Evolutionary conservation across 1,140 invertebrate species (phyloP).

Genomic region (Hydropsyche tenuis): DNA sequence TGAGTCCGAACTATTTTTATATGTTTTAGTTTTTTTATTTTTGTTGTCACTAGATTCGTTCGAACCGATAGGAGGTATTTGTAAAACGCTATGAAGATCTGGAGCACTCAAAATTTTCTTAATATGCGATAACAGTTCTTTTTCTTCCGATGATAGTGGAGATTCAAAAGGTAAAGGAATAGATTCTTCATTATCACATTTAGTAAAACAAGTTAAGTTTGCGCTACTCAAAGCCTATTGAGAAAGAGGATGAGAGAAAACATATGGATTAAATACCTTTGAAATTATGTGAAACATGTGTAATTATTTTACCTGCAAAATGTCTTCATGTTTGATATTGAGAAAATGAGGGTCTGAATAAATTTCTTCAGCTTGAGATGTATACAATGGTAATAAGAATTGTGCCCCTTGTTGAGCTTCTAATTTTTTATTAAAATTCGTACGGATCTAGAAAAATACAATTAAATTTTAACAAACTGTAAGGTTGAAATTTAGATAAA

Average conservation of each 20-base stretch:
- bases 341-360: not conserved
- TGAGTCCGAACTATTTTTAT: not conserved
- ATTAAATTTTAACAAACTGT: not conserved
- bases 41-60: not conserved
- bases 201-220: no score
- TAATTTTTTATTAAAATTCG: conserved; percentile 15
- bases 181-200: not conserved
- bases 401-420: conserved; percentile 30
- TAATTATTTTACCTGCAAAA: conserved; percentile 7
- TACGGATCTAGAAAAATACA: conserved; percentile 10
- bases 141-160: not conserved
- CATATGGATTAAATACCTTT: no score
- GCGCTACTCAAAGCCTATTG: no score
- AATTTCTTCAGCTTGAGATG: conserved; percentile 25
- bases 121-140: not conserved
- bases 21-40: not conserved
- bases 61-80: not conserved
- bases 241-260: no score
- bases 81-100: conserved; percentile 8
- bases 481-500: no score
- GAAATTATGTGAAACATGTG: no score
- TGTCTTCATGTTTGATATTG: conserved; percentile 25
- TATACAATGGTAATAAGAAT: conserved; percentile 32
- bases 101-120: not conserved
- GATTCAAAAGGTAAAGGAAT: not conserved